A percentile compares a stretch with the other conserved stretches of the same genome.
phyloP scores from a whole-genome alignment of 2,113 vertebrate genomes.

The Muntiacus reevesi region DNA sequence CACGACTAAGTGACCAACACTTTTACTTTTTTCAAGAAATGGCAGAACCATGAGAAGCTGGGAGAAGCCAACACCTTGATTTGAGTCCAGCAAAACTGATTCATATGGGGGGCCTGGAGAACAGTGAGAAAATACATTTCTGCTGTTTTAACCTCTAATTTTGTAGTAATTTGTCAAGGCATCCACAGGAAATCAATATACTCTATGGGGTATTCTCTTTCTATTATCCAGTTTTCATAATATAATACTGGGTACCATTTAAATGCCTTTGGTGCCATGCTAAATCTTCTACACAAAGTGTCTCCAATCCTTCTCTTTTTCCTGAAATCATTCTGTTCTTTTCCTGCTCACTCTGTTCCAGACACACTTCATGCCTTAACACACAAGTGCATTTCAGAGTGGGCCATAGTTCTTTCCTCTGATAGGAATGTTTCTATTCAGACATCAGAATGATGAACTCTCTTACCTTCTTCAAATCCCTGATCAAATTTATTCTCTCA shows the following conservation, averaged over 20 bases:
- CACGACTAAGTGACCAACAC: neutral
- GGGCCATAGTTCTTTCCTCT: neutral
- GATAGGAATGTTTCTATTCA: neutral
- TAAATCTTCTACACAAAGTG: neutral
- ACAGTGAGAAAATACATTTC: neutral
- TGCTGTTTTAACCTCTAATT: neutral
- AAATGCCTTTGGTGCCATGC: fast-evolving
- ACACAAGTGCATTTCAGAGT: neutral
- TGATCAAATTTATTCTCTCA: neutral
- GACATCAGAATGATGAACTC: neutral
- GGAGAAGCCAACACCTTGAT: neutral
- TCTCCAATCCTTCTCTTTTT: neutral
- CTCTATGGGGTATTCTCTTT: neutral
- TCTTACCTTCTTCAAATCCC: neutral
- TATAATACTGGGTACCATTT: neutral
- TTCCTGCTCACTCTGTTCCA: neutral
- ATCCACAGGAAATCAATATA: neutral
- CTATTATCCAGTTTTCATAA: neutral
- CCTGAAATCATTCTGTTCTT: neutral
- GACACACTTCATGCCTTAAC: neutral
- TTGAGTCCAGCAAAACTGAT: neutral
- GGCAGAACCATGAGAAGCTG: neutral
- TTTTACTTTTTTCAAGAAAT: neutral
- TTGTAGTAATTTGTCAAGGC: neutral
- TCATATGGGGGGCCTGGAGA: neutral